A percentile compares a stretch with the other conserved stretches of the same genome.
These are phyloP conservation scores for Agriotes lineatus DNA, from an alignment of 2,888 invertebrate genomes.

Conservation along the genomic window DNA sequence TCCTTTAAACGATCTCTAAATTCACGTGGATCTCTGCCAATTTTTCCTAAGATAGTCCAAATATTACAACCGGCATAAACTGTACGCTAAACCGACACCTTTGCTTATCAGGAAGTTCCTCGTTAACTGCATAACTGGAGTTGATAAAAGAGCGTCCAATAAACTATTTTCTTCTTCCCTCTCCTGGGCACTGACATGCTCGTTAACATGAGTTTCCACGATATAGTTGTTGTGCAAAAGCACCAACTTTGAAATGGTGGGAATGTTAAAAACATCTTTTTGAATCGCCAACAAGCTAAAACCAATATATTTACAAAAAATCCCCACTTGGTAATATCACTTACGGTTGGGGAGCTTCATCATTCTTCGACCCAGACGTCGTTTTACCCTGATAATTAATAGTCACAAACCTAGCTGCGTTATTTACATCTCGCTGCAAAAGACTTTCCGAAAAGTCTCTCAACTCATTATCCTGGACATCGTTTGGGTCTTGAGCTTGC, in stretches of 20 bases:
- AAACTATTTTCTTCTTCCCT: slow-evolving; percentile 83
- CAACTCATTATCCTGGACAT: slow-evolving; percentile 62
- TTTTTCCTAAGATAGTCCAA: slow-evolving; percentile 47
- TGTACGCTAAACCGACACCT: slow-evolving; percentile 63
- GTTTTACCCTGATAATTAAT: slow-evolving; percentile 83
- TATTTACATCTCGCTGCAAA: slow-evolving; percentile 79
- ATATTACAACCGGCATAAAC: not conserved
- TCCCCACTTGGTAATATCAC: slow-evolving; percentile 56
- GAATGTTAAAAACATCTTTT: slow-evolving; percentile 73
- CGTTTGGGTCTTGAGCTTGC: not conserved
- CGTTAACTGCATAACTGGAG: slow-evolving; percentile 79
- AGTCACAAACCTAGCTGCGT: slow-evolving; percentile 77
- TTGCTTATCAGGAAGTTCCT: slow-evolving; percentile 75
- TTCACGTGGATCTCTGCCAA: slow-evolving; percentile 75
- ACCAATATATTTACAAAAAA: slow-evolving; percentile 8
- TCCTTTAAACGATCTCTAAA: slow-evolving; percentile 80
- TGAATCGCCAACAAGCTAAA: slow-evolving; percentile 79
- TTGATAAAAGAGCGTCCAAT: slow-evolving; percentile 81
- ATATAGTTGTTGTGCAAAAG: slow-evolving; percentile 89
- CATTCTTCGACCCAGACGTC: slow-evolving; percentile 74
- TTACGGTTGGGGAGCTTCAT: slow-evolving; percentile 84
- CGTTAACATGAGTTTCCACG: slow-evolving; percentile 78
- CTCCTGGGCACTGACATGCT: slow-evolving; percentile 82
- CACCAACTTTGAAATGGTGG: slow-evolving; percentile 81
- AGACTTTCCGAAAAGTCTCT: slow-evolving; percentile 79